Base-by-base conservation (phyloP, 2,113 vertebrate species). In the Peromyscus maniculatus region DNA sequence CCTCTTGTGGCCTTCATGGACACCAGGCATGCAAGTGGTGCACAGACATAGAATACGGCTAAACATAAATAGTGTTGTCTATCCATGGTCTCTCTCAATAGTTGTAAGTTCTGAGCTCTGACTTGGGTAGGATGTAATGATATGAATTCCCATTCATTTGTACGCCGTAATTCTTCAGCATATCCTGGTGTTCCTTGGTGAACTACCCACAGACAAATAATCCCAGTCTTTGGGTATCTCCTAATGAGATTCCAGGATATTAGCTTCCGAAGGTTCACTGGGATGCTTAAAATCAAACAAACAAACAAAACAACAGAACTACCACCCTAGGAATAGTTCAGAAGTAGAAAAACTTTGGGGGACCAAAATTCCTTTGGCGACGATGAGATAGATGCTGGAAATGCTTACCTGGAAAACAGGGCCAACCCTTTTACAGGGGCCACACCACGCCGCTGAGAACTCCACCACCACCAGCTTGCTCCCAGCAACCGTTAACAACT, bases 381-480 rank as follows among this genome's bases (percentile, higher is more conserved):
- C 6, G 11, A 10, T 72, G 31, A 91, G 26, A 15, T 13, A 49
- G 80, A 83, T 26, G 55, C 11, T 66, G 52, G 69, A 39, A 36
- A 96, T 90, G 95, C 99, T 99, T 95, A 99, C 99, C 1, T 95
- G 75, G 97, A 98, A 98, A 1, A 57, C 0, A 4, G 99, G 99
- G 22, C 0, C 69, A 0, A 99, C 99, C 0, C 0, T 12, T 97
- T 78, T 93, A 87, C 99, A 99, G 24, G 99, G 99, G 7, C 98
- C 98, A 66, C 99, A 99, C 99, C 99, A 99, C 0, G 92, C 95
- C 71, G 99, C 99, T 7, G 99, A 99, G 97, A 99, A 99, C 97
- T 99, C 98, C 89, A 99, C 98, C 39, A 99, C 99, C 80, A 99
- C 99, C 86, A 99, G 98, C 83, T 98, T 99, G 59, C 86, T 1